These are phyloP conservation scores for Argyresthia goedartella DNA, from an alignment of 2,888 invertebrate genomes.

Conservation along the genomic window DNA sequence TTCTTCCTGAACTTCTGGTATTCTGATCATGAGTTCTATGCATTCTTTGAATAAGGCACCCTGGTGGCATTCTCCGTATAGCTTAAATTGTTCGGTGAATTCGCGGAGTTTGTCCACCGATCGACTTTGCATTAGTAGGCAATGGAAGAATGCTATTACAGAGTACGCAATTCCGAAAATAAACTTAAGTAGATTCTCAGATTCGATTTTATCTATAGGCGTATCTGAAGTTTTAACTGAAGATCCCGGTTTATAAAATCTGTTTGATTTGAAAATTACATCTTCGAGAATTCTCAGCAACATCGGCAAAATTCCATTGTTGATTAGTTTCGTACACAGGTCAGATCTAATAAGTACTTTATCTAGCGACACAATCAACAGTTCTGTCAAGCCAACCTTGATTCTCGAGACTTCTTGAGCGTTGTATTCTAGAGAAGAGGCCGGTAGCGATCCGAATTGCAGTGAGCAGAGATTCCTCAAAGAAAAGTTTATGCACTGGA, in stretches of 20 bases:
- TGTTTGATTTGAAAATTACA: slow-evolving; percentile 47
- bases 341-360: slow-evolving; percentile 64
- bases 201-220: slow-evolving; percentile 40
- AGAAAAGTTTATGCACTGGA: slow-evolving; percentile 73
- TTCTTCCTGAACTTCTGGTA: slow-evolving; percentile 38
- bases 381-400: slow-evolving; percentile 68
- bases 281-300: slow-evolving; percentile 71
- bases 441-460: slow-evolving; percentile 66
- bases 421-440: slow-evolving; percentile 18
- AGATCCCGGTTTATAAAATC: slow-evolving; percentile 25
- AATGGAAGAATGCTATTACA: slow-evolving; percentile 71
- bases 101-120: slow-evolving; percentile 63
- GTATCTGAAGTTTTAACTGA: slow-evolving; percentile 26
- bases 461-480: slow-evolving; percentile 71
- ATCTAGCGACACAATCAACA: slow-evolving; percentile 70
- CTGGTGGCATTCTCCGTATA: slow-evolving; percentile 71
- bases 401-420: slow-evolving; percentile 50
- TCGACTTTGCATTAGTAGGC: slow-evolving; percentile 67
- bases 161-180: slow-evolving; percentile 73
- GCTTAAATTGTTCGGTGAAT: slow-evolving; percentile 71
- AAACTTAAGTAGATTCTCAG: slow-evolving; percentile 67
- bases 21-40: slow-evolving; percentile 63
- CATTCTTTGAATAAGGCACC: slow-evolving; percentile 70
- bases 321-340: slow-evolving; percentile 68
- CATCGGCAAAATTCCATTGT: slow-evolving; percentile 74